Base-by-base conservation (phyloP, 1,140 invertebrate genomes). In the Euglossa dilemma region DNA sequence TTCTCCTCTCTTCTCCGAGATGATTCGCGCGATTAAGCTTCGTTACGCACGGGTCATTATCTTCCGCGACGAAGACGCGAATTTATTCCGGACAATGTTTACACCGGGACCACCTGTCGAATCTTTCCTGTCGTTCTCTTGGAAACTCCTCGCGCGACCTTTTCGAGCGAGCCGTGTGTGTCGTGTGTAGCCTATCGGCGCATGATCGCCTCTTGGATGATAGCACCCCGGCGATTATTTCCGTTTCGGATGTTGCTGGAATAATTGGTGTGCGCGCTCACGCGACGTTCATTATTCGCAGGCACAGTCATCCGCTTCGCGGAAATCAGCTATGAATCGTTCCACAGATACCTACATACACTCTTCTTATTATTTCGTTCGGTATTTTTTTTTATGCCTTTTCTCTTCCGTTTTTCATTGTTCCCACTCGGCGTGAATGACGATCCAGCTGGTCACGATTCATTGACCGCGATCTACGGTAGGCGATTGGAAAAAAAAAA, bases 211-310 rank as follows among this genome's bases (percentile, higher is more conserved):
- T 64, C 20, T 25, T 25, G 23, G 36, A 59, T 18, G 23, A 73
- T 73, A 57, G 23, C 56, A 36, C 71, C 56, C 57, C 25, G n/a
- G 25, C 63, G 47, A 59, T 80, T 56, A 56, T 72, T 76, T 85
- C 78, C 83, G 85, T 85, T 82, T 85, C 59, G 84, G 66, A 71
- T 61, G 71, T 72, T 81, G 52, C 67, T 71, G 36, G 63, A 86
- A 67, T 85, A 86, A 86, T 85, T 86, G 66, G 85, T 80, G 59
- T 45, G 56, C n/a, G n/a, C 50, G 70, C 63, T 86, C 85, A 85
- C 83, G 85, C 84, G 72, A 85, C 59, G 74, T 76, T 86, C 77
- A 85, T 86, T 86, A 86, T 50, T 54, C 45, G 28, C 63, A 66
- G 63, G 43, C 56, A 61, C 14, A 74, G 25, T 47, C 20, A 63